phyloP scores from a whole-genome alignment of 1,140 invertebrate genomes.

The Myzus persicae region DNA sequence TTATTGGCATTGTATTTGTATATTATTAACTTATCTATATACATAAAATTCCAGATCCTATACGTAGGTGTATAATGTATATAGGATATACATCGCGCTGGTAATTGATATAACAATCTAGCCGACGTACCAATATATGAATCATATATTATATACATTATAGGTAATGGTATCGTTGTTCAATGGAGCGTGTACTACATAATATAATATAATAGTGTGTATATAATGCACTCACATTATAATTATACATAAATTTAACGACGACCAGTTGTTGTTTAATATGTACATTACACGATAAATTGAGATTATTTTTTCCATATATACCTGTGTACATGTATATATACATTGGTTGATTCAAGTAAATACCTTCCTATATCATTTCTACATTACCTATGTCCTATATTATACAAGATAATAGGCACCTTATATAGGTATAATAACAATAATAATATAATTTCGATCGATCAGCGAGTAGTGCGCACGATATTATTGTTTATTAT shows the following conservation, averaged over 20 bases:
- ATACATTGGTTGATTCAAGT: background rate
- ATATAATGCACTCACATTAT: background rate
- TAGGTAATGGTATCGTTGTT: background rate
- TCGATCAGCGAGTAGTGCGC: background rate
- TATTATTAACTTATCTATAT: too few relatives aligned
- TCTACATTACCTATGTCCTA: background rate
- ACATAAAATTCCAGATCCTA: too few relatives aligned
- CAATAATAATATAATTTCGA: conserved; percentile 7
- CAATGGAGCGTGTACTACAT: background rate
- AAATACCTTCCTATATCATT: background rate
- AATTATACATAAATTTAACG: background rate
- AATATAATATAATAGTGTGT: background rate
- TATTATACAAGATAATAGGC: background rate
- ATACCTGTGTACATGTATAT: background rate
- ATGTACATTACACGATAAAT: background rate
- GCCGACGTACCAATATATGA: too few relatives aligned
- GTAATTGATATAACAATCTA: too few relatives aligned
- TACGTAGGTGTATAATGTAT: too few relatives aligned
- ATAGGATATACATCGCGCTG: too few relatives aligned
- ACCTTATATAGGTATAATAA: background rate
- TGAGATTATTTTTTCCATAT: background rate
- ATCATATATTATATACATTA: background rate
- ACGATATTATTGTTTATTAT: background rate
- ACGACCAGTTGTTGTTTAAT: background rate
- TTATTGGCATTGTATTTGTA: too few relatives aligned